Evolutionary conservation across 2,113 vertebrate species (phyloP).

Genomic region (Platycercus adscitus): DNA sequence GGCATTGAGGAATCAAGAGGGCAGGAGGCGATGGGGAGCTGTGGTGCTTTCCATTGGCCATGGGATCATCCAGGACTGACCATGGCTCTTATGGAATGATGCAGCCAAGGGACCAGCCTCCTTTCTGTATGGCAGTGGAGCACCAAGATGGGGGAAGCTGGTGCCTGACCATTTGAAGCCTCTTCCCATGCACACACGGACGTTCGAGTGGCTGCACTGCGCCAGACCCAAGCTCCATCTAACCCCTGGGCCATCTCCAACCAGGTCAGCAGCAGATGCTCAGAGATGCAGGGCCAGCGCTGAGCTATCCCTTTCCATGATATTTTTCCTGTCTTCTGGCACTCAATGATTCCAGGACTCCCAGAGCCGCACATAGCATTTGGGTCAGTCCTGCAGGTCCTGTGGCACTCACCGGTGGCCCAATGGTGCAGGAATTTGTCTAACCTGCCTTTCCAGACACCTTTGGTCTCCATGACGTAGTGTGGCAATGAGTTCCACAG

Average conservation of each 20-base stretch:
- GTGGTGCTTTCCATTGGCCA: neutral
- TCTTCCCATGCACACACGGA: neutral
- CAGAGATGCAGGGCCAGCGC: neutral
- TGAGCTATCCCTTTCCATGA: neutral
- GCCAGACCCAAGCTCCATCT: neutral
- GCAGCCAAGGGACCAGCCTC: neutral
- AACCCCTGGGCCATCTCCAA: neutral
- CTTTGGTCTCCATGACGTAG: neutral
- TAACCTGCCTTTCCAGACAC: neutral
- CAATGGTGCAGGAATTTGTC: neutral
- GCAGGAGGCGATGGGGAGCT: neutral
- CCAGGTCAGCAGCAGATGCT: neutral
- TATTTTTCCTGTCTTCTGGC: neutral
- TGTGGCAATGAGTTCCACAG: neutral
- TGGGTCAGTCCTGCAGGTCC: neutral
- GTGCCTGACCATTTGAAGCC: neutral
- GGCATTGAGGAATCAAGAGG: neutral
- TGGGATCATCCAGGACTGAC: neutral
- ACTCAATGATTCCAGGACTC: neutral
- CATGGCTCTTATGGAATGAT: accelerated
- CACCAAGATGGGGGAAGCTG: neutral
- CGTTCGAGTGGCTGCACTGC: neutral
- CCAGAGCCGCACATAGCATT: neutral
- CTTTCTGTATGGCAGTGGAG: neutral
- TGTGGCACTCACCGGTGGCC: neutral